These are phyloP conservation scores for Notiomystis cincta DNA, from an alignment of 2,113 vertebrate genomes.

Conservation along the genomic window DNA sequence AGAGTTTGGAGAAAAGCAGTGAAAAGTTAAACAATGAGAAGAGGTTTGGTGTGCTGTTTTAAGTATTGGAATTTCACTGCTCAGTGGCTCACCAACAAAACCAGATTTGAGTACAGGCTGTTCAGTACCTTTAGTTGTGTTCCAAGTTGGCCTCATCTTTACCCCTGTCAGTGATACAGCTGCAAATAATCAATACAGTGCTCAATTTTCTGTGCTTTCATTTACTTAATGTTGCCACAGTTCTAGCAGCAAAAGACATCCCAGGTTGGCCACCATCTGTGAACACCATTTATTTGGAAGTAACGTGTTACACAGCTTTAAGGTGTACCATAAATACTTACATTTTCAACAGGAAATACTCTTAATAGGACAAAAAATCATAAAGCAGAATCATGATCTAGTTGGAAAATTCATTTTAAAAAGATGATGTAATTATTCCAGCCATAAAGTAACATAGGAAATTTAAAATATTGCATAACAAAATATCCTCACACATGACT, in stretches of 20 bases:
- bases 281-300: not conserved
- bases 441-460: not conserved
- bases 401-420: not conserved
- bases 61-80: not conserved
- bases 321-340: not conserved
- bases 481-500: not conserved
- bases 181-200: not conserved
- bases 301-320: not conserved
- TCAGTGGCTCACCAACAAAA: not conserved
- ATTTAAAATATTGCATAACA: not conserved
- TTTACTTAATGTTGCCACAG: not conserved
- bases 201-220: not conserved
- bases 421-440: not conserved
- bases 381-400: not conserved
- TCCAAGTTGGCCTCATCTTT: constrained; percentile 2
- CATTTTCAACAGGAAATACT: not conserved
- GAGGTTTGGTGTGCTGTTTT: not conserved
- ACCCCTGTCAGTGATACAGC: not conserved
- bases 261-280: not conserved
- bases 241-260: not conserved
- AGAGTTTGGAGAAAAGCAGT: not conserved
- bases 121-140: not conserved
- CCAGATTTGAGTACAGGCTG: not conserved
- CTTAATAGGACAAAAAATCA: not conserved
- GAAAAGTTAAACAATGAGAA: not conserved